A percentile compares a stretch with the other conserved stretches of the same genome.
These are phyloP conservation scores for Parazoanthus atlanticus DNA, from an alignment of 92 coral and sea anemone species.

Conservation along the genomic window DNA sequence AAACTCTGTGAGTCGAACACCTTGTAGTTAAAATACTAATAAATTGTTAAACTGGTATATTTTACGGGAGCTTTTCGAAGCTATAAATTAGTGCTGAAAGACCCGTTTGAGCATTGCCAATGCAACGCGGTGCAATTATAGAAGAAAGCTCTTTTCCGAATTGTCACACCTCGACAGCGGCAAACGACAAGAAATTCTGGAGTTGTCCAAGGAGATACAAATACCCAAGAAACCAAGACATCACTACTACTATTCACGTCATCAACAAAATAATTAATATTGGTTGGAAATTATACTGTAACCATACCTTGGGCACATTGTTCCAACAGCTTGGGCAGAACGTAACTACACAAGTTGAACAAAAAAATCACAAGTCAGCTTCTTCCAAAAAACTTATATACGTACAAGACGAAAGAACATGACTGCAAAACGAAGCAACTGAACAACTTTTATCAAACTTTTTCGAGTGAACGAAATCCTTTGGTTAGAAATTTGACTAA, in stretches of 20 bases:
- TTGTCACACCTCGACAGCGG: too few species aligned
- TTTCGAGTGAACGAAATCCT: not conserved
- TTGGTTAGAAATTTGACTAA: too few species aligned
- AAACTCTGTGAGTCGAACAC: not conserved
- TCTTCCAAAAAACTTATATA: not conserved
- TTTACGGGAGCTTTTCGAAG: not conserved
- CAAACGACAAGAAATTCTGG: too few species aligned
- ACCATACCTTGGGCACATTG: constrained; percentile 85
- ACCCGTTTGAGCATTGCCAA: not conserved
- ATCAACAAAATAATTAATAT: not conserved
- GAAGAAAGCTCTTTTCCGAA: too few species aligned
- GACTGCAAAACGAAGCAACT: too few species aligned
- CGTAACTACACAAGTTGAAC: constrained; percentile 44
- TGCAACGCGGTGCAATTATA: not conserved
- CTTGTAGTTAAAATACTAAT: too few species aligned
- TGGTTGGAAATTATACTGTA: not conserved
- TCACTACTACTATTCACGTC: not conserved
- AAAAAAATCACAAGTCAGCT: not conserved
- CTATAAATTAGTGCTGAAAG: not conserved
- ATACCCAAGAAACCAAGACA: not conserved
- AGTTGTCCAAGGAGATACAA: too few species aligned
- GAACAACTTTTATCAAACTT: not conserved
- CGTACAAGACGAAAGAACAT: not conserved
- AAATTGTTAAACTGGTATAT: not conserved
- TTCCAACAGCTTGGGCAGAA: constrained; percentile 82